Evolutionary conservation across 2,888 invertebrate genomes (phyloP), one percentile per base, ranked within the genome.

Genomic region (Chouioia cunea): DNA sequence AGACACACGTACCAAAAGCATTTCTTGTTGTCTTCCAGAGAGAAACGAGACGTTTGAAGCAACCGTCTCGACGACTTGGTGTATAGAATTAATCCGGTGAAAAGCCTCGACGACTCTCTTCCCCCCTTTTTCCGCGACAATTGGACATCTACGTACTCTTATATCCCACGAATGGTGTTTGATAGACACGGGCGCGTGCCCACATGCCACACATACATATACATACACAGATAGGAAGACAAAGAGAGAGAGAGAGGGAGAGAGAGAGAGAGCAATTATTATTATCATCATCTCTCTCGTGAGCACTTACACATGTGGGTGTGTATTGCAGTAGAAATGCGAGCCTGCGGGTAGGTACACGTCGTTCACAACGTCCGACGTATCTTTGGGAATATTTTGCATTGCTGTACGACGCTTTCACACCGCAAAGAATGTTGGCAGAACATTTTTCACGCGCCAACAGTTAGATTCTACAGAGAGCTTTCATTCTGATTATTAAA

Each of bases 41-140:
- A 10, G 36, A 36, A 1, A 36, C 36, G 27, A 3, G 4, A 10
- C 36, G 36, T 10, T 3, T 36, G 6, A 36, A 3, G 36, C 10
- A 36, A 12, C 36, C 36, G 36, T 36, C 36, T 27, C 27, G 27
- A 27, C 36, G 6, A 36, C n/a, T n/a, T n/a, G n/a, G n/a, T n/a
- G n/a, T n/a, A n/a, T n/a, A n/a, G 2, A 36, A 36, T 36, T 36
- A 66, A 71, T 58, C 53, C 71, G 71, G 50, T 71, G 66, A 71
- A 63, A 66, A 71, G 71, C 66, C 48, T 58, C 12, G n/a, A 16
- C 44, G 56, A 46, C n/a, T 22, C 22, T n/a, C 12, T 43, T 20
- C 46, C 50, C 44, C 56, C 27, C 43, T 27, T n/a, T 46, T 8
- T 46, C 47, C 22, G 43, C 56, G 65, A 20, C 48, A 4, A 15